Percentiles rank a stretch among this genome's conserved stretches.
phyloP scores from a whole-genome alignment of 2,888 invertebrate genomes.

The Tolmerus cingulatus region DNA sequence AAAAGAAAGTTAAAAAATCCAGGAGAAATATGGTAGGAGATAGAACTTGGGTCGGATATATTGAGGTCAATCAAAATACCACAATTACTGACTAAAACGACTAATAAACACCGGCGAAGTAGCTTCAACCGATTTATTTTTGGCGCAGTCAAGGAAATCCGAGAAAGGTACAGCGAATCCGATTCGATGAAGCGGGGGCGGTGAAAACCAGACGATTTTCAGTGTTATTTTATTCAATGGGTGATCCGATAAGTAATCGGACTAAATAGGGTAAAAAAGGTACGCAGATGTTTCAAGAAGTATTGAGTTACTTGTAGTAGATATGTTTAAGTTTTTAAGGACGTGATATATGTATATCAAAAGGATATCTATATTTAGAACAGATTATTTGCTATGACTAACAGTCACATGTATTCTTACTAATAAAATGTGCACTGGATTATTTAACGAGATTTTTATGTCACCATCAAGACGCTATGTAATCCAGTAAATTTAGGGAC shows the following conservation, averaged over 20 bases:
- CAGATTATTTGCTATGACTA: neutral
- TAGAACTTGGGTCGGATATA: neutral
- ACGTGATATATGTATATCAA: neutral
- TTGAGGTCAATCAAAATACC: neutral
- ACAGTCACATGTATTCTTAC: neutral
- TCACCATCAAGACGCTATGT: neutral
- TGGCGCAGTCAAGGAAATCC: neutral
- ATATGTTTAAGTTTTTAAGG: neutral
- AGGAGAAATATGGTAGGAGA: neutral
- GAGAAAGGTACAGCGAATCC: neutral
- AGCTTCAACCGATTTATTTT: neutral
- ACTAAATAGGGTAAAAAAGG: neutral
- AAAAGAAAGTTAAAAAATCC: neutral
- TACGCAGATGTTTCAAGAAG: neutral
- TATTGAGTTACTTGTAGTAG: neutral
- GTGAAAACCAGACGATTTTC: neutral
- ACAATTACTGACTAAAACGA: neutral
- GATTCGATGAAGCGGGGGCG: neutral
- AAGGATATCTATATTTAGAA: neutral
- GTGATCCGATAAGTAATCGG: neutral
- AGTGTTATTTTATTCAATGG: neutral
- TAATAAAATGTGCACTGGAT: neutral
- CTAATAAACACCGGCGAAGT: neutral
- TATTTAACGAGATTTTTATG: neutral
- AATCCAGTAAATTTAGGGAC: neutral